A percentile compares a stretch with the other conserved stretches of the same genome.
phyloP scores from a whole-genome alignment of 2,113 vertebrate genomes.

The human (Homo sapiens) region DNA sequence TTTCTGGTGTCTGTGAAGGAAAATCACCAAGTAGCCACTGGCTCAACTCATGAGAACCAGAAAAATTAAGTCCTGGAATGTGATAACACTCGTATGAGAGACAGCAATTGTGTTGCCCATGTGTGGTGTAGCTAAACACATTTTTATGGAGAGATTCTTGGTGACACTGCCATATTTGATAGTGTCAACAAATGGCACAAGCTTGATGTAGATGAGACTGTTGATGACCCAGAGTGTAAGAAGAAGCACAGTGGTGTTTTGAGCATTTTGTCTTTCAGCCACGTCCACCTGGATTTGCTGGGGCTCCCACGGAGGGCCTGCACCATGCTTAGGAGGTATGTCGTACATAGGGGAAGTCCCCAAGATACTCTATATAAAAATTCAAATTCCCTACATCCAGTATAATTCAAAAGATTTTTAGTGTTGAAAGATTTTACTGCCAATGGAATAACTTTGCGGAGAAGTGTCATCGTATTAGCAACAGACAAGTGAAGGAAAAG shows the following conservation, averaged over 20 bases:
- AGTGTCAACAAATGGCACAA: background rate
- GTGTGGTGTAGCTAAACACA: background rate
- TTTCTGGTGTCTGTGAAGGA: background rate
- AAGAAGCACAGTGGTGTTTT: background rate
- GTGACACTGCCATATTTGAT: background rate
- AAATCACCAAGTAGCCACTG: background rate
- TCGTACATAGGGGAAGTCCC: background rate
- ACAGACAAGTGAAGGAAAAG: background rate
- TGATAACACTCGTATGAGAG: background rate
- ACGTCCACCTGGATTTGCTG: background rate
- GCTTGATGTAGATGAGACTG: background rate
- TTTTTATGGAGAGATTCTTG: background rate
- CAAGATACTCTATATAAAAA: background rate
- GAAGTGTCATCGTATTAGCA: background rate
- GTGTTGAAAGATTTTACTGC: background rate
- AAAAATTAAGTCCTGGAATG: background rate
- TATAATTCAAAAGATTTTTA: background rate
- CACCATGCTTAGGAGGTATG: background rate
- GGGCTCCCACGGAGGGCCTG: background rate
- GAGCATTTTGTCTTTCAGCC: background rate
- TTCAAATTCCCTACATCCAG: background rate
- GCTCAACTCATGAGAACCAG: background rate
- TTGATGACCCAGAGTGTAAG: background rate
- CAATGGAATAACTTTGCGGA: background rate
- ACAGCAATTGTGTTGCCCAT: background rate